A percentile compares a stretch with the other conserved stretches of the same genome.
Conservation (phyloP, 2,888 invertebrate species). For the Drosophila tripunctata region DNA sequence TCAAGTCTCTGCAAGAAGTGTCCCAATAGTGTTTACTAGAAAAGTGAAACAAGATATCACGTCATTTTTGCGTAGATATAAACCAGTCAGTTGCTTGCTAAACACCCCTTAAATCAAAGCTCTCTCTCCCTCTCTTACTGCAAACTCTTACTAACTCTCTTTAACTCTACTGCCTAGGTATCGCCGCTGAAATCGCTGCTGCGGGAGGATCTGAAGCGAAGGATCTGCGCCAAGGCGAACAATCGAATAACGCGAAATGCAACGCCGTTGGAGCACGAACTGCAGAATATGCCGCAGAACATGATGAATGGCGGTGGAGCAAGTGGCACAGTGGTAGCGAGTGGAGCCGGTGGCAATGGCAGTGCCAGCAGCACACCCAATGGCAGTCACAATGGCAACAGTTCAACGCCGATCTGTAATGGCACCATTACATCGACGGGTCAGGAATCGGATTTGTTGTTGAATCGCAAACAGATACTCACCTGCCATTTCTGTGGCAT, state of each 20-base stretch:
- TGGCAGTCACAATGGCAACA: constrained; percentile 24
- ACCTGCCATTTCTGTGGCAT: constrained; percentile 97
- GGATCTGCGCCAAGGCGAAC: constrained; percentile 89
- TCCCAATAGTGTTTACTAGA: neutral
- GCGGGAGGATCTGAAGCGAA: constrained; percentile 92
- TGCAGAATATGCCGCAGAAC: constrained; percentile 63
- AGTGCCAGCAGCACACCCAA: neutral
- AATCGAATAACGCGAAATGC: constrained; percentile 85
- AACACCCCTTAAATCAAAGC: neutral
- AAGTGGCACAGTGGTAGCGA: neutral
- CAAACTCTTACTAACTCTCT: too few species aligned
- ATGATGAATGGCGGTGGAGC: constrained; percentile 58
- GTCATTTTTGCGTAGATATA: too few species aligned
- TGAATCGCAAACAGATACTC: constrained; percentile 85
- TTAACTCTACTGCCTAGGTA: too few species aligned
- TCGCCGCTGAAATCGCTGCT: constrained; percentile 93
- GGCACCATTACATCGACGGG: constrained; percentile 90
- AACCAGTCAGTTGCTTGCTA: neutral
- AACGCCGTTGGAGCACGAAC: constrained; percentile 76
- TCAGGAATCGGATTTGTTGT: constrained; percentile 85
- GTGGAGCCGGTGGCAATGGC: constrained; percentile 11
- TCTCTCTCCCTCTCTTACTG: neutral
- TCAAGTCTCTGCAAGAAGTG: too few species aligned
- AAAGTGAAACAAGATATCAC: too few species aligned
- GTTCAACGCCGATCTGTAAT: constrained; percentile 85